These are phyloP conservation scores for Ancistrus triradiatus DNA, from an alignment of 2,113 vertebrate species.

Conservation along the genomic window DNA sequence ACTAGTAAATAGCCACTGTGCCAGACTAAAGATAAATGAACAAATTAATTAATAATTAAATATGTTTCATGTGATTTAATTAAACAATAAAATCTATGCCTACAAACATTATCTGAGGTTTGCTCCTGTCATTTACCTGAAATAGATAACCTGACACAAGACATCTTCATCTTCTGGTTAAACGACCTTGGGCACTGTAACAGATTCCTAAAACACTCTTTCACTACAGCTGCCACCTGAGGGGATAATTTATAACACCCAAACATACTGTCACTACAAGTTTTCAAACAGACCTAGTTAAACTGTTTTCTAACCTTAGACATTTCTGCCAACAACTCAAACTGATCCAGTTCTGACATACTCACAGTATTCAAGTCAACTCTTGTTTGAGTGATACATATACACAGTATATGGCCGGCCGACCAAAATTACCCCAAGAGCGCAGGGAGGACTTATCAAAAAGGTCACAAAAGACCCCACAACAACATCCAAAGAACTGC, in stretches of 20 bases:
- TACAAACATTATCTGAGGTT: not conserved
- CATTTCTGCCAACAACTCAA: slow-evolving; percentile 21
- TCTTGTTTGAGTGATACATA: too few species aligned
- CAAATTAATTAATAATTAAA: too few species aligned
- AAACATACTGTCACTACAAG: slow-evolving; percentile 52
- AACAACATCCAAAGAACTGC: too few species aligned
- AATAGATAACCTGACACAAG: slow-evolving; percentile 47
- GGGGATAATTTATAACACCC: slow-evolving; percentile 48
- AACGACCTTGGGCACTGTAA: slow-evolving; percentile 35
- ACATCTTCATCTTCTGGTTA: slow-evolving; percentile 42
- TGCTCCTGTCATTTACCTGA: slow-evolving; percentile 26
- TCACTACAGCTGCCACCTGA: slow-evolving; percentile 26
- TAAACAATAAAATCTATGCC: too few species aligned
- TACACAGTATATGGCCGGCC: too few species aligned
- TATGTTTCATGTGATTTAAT: too few species aligned
- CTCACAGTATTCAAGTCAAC: not conserved
- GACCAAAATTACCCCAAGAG: too few species aligned
- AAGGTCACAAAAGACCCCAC: too few species aligned
- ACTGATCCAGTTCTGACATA: slow-evolving; percentile 1
- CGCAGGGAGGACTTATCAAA: too few species aligned
- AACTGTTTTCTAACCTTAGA: slow-evolving; percentile 8
- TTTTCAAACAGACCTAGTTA: slow-evolving; percentile 33
- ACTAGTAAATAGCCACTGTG: too few species aligned
- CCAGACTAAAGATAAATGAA: too few species aligned
- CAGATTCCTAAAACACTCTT: slow-evolving; percentile 13